Evolutionary conservation across 2,113 vertebrate species (phyloP), one percentile per base, ranked within the genome.

Genomic region (Geococcyx californianus): DNA sequence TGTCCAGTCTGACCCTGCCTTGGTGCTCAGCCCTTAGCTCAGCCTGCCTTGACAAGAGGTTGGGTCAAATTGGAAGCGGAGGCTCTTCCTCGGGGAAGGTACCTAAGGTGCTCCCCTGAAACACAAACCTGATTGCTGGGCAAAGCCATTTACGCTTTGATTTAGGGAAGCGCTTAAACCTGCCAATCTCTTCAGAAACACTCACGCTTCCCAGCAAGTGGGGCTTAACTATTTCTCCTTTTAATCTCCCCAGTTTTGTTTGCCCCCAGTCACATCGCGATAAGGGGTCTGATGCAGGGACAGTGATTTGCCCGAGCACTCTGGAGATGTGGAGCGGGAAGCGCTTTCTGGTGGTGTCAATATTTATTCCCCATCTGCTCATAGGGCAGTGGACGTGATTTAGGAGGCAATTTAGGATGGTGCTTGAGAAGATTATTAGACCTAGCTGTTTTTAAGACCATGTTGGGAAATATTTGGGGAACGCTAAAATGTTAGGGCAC

Each of bases 381-480:
- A 2, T 59, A 70, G 85, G 76, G 42, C 88, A 94, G 55, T 6
- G 28, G 49, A 77, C 2, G 5, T 92, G 74, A 92, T 91, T 90
- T 88, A 95, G 62, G 36, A 76, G 63, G 60, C 74, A 74, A 56
- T 86, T 82, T 90, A 54, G 73, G 26, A 60, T 75, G 42, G 31
- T 70, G 73, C 84, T 94, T 73, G 55, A 72, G 69, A 83, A 87
- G 68, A 60, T 95, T 92, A 73, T 77, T 81, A 1, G 63, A 49
- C 59, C 87, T 76, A 44, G 44, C 54, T 38, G 29, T 23, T 90
- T 93, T 97, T 93, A 83, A 84, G 76, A 63, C 60, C 31, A 11
- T 17, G 52, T 36, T 86, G 78, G 94, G 86, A 89, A 94, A 72
- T 92, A 77, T 88, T 92, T 91, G 66, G 72, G 82, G 47, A 88